Percentiles rank a stretch among this genome's conserved stretches.
Evolutionary conservation across 2,888 invertebrate genomes (phyloP).

Genomic region (Entomobrya multifasciata): DNA sequence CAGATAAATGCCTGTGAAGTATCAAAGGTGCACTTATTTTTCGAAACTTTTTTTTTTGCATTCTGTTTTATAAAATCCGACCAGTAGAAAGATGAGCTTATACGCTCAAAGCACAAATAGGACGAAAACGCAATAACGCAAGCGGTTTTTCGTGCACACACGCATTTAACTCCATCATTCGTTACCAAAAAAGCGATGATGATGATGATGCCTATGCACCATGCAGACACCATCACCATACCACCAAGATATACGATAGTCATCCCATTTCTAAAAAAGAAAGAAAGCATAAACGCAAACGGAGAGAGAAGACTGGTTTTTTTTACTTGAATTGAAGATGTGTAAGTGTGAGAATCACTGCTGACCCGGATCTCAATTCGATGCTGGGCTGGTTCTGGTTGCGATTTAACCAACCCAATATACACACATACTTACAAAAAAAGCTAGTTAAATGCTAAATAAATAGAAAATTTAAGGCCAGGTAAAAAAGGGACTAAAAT

Average conservation of each 20-base stretch:
- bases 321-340: not conserved
- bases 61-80: constrained; percentile 34
- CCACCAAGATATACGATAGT: not conserved
- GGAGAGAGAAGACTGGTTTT: constrained; percentile 65
- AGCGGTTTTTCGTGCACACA: not conserved
- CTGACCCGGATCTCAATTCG: constrained; percentile 73
- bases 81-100: constrained; percentile 60
- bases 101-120: constrained; percentile 70
- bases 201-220: too few species aligned
- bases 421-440: constrained; percentile 28
- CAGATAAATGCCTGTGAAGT: too few species aligned
- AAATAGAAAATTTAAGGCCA: constrained; percentile 53
- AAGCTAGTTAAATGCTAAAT: constrained; percentile 67
- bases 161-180: not conserved
- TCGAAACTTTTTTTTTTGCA: constrained; percentile 7
- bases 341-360: constrained; percentile 68
- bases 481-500: constrained; percentile 13
- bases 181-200: too few species aligned
- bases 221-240: constrained; percentile 8
- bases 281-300: constrained; percentile 18
- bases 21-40: not conserved
- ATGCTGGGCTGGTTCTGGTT: constrained; percentile 73
- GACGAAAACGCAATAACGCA: constrained; percentile 35
- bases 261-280: not conserved
- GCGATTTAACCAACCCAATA: constrained; percentile 67